Conservation (phyloP, 1,140 invertebrate genomes). For the Charaxes varanes region DNA sequence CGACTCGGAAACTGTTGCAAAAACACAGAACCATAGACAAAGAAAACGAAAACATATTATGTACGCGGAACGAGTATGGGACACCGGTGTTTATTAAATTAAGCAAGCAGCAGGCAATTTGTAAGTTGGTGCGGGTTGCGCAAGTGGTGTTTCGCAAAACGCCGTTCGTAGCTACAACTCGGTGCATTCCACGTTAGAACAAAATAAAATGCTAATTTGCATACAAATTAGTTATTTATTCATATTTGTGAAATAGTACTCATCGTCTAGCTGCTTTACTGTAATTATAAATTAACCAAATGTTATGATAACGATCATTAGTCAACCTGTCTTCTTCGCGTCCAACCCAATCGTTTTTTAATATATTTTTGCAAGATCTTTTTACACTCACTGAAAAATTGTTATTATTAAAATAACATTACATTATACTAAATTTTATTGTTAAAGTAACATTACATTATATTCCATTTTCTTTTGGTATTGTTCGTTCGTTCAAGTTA, state of each 20-base stretch:
- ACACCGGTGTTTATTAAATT: constrained; percentile 38
- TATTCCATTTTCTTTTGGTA: too few relatives aligned
- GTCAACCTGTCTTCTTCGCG: too few relatives aligned
- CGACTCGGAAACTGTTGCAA: constrained; percentile 21
- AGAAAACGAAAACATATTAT: constrained; percentile 42
- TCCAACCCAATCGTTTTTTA: too few relatives aligned
- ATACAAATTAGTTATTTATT: constrained; percentile 19
- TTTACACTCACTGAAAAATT: too few relatives aligned
- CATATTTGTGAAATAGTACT: constrained; percentile 13
- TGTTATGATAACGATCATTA: too few relatives aligned
- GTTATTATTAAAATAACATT: too few relatives aligned
- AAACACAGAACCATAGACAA: constrained; percentile 20
- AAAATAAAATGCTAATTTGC: constrained; percentile 10
- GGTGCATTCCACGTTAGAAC: constrained; percentile 10
- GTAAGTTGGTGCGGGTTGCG: constrained; percentile 5
- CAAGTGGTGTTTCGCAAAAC: constrained; percentile 11
- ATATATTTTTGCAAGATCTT: too few relatives aligned
- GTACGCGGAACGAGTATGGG: constrained; percentile 48
- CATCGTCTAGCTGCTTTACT: constrained; percentile 1
- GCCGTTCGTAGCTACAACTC: constrained; percentile 6
- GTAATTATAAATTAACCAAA: not conserved
- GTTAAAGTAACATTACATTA: too few relatives aligned
- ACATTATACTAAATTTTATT: too few relatives aligned
- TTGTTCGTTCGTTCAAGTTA: too few relatives aligned
- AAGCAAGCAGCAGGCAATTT: constrained; percentile 14